Evolutionary conservation across 2,797 vertebrate species (phyloP).

Genomic region (Hypotaenidia philippensis): DNA sequence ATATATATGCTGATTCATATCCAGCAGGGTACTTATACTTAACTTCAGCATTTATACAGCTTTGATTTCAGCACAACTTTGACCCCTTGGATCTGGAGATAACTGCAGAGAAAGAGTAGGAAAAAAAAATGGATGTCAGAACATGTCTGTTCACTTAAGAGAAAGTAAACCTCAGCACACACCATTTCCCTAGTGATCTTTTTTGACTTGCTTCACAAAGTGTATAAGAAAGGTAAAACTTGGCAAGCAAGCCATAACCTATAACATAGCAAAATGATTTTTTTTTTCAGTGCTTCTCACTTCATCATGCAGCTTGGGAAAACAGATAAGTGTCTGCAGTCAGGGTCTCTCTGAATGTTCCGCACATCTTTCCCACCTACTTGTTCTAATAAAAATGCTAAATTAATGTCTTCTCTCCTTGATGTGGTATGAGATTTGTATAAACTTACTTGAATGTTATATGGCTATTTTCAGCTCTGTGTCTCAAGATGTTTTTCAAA

Average conservation of each 20-base stretch:
- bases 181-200: neutral
- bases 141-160: neutral
- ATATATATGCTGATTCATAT: neutral
- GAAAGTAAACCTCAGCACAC: neutral
- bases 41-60: neutral
- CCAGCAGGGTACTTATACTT: neutral
- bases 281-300: rapidly evolving
- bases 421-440: neutral
- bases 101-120: neutral
- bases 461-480: neutral
- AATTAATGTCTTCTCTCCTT: neutral
- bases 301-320: neutral
- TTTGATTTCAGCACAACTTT: neutral
- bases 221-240: neutral
- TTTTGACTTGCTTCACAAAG: neutral
- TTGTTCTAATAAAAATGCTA: neutral
- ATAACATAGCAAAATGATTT: neutral
- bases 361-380: neutral
- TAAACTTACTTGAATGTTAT: neutral
- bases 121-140: neutral
- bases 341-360: neutral
- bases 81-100: neutral
- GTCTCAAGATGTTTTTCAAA: neutral
- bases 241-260: neutral
- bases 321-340: neutral